phyloP scores from a whole-genome alignment of 2,888 invertebrate genomes.

The Tetragonisca angustula region DNA sequence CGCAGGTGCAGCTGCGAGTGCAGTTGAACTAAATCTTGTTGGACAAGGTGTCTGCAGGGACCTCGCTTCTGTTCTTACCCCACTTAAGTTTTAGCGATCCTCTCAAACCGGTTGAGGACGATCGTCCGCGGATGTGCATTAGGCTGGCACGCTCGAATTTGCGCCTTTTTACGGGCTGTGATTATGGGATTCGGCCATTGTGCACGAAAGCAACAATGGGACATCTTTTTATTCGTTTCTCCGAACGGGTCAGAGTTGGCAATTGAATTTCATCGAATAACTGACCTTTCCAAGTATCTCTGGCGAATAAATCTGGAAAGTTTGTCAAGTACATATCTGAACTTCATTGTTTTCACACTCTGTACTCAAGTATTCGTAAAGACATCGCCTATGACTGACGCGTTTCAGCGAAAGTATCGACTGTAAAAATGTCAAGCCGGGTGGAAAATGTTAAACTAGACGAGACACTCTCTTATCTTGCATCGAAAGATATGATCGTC shows the following conservation, averaged over 20 bases:
- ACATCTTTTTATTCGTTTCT: background rate
- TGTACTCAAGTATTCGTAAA: background rate
- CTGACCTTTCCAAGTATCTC: too few species aligned
- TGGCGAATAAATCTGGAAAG: too few species aligned
- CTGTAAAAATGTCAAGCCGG: background rate
- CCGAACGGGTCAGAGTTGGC: background rate
- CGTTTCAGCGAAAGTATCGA: background rate
- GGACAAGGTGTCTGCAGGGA: constrained; percentile 68
- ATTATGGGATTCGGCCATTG: background rate
- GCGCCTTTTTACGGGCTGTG: background rate
- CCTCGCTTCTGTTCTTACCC: constrained; percentile 57
- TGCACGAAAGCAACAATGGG: background rate
- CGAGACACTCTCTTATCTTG: constrained; percentile 29
- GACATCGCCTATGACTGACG: background rate
- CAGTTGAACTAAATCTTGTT: constrained; percentile 76
- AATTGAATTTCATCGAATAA: rapidly evolving
- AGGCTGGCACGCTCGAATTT: constrained; percentile 6
- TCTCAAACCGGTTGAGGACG: constrained; percentile 44
- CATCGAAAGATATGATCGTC: constrained; percentile 36
- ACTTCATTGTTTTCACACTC: too few species aligned
- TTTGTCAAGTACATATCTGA: too few species aligned
- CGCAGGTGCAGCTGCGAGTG: constrained; percentile 71
- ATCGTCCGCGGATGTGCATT: constrained; percentile 14
- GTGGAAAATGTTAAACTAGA: constrained; percentile 4
- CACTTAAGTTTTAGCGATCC: constrained; percentile 47